A percentile compares a stretch with the other conserved stretches of the same genome.
phyloP scores from a whole-genome alignment of 1,140 invertebrate species.

The Euwallacea fornicatus region DNA sequence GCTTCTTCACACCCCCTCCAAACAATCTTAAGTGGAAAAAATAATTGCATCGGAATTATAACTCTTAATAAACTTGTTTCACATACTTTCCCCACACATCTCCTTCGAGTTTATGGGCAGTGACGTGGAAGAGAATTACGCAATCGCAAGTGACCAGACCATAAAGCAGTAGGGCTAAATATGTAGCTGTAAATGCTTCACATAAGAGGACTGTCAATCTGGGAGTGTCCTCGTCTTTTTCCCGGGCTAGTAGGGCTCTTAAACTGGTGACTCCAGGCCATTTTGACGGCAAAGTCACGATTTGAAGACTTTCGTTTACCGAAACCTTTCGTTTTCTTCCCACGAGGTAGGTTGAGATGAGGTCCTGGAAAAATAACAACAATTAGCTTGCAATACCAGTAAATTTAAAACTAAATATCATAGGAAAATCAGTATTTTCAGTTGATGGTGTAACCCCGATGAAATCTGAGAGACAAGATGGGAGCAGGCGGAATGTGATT shows the following conservation, averaged over 20 bases:
- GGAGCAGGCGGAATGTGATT: background rate
- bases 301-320: constrained; percentile 66
- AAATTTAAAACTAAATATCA: too few species aligned
- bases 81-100: constrained; percentile 69
- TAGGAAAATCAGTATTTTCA: too few species aligned
- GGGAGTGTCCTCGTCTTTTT: constrained; percentile 96
- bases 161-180: constrained; percentile 89
- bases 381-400: too few species aligned
- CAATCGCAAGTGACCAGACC: constrained; percentile 93
- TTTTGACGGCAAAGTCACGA: constrained; percentile 72
- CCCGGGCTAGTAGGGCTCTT: constrained; percentile 82
- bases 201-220: constrained; percentile 88
- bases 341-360: constrained; percentile 58
- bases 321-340: constrained; percentile 65
- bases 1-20: constrained; percentile 91
- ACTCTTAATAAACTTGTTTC: background rate
- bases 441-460: too few species aligned
- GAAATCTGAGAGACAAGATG: too few species aligned
- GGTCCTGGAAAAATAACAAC: constrained; percentile 38
- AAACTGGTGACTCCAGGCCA: constrained; percentile 90
- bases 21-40: constrained; percentile 65
- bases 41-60: background rate
- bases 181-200: constrained; percentile 91
- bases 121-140: constrained; percentile 86
- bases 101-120: constrained; percentile 80